Evolutionary conservation across 2,113 vertebrate species (phyloP), one percentile per base, ranked within the genome.

Genomic region (Osmerus mordax): DNA sequence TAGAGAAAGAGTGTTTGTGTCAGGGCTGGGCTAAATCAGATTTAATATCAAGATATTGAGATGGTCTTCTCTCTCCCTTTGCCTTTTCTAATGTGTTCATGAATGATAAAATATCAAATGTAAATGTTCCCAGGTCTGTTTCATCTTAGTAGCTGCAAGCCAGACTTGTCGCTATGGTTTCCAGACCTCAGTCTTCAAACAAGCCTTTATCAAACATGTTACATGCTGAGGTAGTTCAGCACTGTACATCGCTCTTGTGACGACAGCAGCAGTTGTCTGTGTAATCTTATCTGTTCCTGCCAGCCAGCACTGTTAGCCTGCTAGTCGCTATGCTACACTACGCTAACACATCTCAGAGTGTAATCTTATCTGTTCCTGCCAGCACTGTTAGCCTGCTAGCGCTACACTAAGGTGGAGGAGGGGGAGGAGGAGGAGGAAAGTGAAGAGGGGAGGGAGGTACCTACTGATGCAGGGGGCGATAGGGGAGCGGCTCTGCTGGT

Each of bases 401-500:
- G 4, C 29, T 32, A 32, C 29, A 5, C 29, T 32, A 32, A 32
- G 36, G 36, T 3, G 8, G 36, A 41, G 36, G 36, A 41, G 36
- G 7, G 6, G 36, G 36, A 47, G 41, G 32, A 36, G 7, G 32
- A 36, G 32, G 32, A 36, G 32, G 1, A 36, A 6, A 5, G 7
- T 4, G 32, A 21, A 11, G 29, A n/a, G 19, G 13, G 28, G 32
- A n/a, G n/a, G n/a, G 4, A 1, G 32, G 74, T 87, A 47, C 97
- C 52, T 96, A 99, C 97, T 98, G 91, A 99, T 99, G 91, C 97
- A 99, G 81, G 97, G 97, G 3, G 97, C 97, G 67, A 99, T 97
- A 86, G 97, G 97, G 0, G 97, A 99, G 77, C 97, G 96, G 88
- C 97, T 99, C 87, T 99, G 97, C 92, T 99, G 97, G 93, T 98